Conservation (phyloP, 2,113 vertebrate species). For the Scophthalmus maximus region DNA sequence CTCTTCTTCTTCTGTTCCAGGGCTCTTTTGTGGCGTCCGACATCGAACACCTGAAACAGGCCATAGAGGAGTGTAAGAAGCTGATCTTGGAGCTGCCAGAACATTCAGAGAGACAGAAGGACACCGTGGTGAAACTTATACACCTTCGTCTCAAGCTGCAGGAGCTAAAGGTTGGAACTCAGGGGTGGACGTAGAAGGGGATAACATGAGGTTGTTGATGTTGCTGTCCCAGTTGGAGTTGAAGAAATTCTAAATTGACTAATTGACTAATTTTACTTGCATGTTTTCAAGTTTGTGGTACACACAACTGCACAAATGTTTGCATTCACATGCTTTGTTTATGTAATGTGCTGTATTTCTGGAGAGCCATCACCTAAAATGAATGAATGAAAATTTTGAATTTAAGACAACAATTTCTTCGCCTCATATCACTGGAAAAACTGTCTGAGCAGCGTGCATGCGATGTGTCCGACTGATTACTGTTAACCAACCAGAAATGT, state of each 20-base stretch:
- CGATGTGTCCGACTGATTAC: neutral
- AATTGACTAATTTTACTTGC: too few relatives aligned
- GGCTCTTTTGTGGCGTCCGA: slow-evolving; percentile 91
- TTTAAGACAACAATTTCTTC: neutral
- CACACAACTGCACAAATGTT: too few relatives aligned
- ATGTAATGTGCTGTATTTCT: neutral
- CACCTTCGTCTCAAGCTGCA: slow-evolving; percentile 97
- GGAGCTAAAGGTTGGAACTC: slow-evolving; percentile 89
- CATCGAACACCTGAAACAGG: slow-evolving; percentile 89
- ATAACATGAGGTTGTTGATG: neutral
- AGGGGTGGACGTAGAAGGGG: neutral
- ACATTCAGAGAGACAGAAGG: slow-evolving; percentile 94
- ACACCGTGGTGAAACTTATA: slow-evolving; percentile 95
- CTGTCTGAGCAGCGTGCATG: neutral
- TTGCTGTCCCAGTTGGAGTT: neutral
- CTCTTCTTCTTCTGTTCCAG: slow-evolving; percentile 66
- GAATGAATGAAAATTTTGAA: too few relatives aligned
- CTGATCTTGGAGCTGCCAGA: slow-evolving; percentile 92
- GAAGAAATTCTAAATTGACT: too few relatives aligned
- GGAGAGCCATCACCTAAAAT: neutral
- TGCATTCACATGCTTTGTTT: neutral
- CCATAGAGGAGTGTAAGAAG: slow-evolving; percentile 95
- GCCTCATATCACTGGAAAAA: neutral
- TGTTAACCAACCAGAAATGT: neutral
- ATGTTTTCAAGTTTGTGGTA: neutral